These are phyloP conservation scores for Taenioides sp. DNA, from an alignment of 2,797 vertebrate species.

Conservation along the genomic window DNA sequence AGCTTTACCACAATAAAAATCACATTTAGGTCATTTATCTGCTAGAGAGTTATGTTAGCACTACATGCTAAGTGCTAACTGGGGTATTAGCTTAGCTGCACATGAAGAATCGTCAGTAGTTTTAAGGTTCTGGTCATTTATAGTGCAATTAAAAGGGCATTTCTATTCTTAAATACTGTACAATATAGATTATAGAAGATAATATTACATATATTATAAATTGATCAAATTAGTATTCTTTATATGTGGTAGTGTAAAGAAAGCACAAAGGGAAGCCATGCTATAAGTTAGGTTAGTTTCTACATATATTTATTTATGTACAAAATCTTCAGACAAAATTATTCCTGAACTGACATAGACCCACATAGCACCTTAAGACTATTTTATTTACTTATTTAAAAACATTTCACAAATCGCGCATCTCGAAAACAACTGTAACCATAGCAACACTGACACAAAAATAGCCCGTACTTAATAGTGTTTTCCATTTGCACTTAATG, in stretches of 20 bases:
- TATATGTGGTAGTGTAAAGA: not conserved
- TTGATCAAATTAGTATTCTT: not conserved
- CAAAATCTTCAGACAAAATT: slow-evolving; percentile 39
- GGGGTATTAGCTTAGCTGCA: not conserved
- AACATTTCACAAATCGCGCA: slow-evolving; percentile 28
- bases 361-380: slow-evolving; percentile 56
- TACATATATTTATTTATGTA: slow-evolving; percentile 21
- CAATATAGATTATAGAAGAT: slow-evolving; percentile 21
- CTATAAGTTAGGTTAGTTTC: slow-evolving; percentile 14
- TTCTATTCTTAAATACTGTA: slow-evolving; percentile 32
- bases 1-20: slow-evolving; percentile 6
- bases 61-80: slow-evolving; percentile 2
- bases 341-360: slow-evolving; percentile 39
- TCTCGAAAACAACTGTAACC: slow-evolving; percentile 2
- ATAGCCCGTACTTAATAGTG: not conserved
- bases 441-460: not conserved
- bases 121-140: slow-evolving; percentile 15
- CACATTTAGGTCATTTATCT: slow-evolving; percentile 7
- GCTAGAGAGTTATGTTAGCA: slow-evolving; percentile 12
- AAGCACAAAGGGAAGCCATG: not conserved
- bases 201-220: slow-evolving; percentile 20
- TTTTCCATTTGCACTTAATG: not conserved
- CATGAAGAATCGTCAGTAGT: slow-evolving; percentile 14
- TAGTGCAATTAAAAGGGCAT: slow-evolving; percentile 70
- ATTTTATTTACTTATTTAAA: slow-evolving; percentile 21